A percentile compares a stretch with the other conserved stretches of the same genome.
phyloP scores from a whole-genome alignment of 2,888 invertebrate genomes.

The Trissolcus japonicus region DNA sequence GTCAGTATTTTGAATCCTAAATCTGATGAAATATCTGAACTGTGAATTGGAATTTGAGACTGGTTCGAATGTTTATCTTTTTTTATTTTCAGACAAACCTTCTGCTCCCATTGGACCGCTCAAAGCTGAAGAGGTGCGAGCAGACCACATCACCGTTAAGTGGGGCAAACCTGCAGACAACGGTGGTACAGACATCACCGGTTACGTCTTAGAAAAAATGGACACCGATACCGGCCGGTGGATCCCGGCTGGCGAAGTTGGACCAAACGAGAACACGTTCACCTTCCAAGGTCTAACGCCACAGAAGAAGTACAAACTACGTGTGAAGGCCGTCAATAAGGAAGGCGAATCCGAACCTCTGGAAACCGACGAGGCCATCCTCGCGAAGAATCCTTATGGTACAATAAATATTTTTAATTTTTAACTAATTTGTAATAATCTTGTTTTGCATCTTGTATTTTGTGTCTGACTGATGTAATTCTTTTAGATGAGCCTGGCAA shows the following conservation, averaged over 20 bases:
- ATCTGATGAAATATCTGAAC: not conserved
- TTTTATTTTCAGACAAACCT: constrained; percentile 83
- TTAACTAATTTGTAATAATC: not conserved
- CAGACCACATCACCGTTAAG: constrained; percentile 92
- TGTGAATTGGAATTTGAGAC: not conserved
- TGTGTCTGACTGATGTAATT: constrained; percentile 7
- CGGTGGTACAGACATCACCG: constrained; percentile 92
- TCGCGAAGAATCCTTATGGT: constrained; percentile 98
- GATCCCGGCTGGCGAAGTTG: constrained; percentile 96
- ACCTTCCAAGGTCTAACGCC: constrained; percentile 93
- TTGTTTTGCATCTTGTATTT: not conserved
- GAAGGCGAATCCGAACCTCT: constrained; percentile 98
- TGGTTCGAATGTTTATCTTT: no score
- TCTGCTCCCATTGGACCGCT: constrained; percentile 90
- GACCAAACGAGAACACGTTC: constrained; percentile 87
- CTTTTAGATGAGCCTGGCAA: constrained; percentile 89
- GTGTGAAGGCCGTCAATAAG: constrained; percentile 97
- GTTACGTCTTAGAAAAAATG: constrained; percentile 96
- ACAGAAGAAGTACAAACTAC: constrained; percentile 98
- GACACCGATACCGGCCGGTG: constrained; percentile 96
- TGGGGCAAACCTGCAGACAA: constrained; percentile 94
- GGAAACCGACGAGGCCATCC: constrained; percentile 90
- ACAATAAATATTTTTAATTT: not conserved
- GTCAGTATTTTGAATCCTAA: constrained; percentile 75
- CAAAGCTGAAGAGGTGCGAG: constrained; percentile 90